Base-by-base conservation (phyloP, 2,113 vertebrate species). In the Oncorhynchus gorbuscha region DNA sequence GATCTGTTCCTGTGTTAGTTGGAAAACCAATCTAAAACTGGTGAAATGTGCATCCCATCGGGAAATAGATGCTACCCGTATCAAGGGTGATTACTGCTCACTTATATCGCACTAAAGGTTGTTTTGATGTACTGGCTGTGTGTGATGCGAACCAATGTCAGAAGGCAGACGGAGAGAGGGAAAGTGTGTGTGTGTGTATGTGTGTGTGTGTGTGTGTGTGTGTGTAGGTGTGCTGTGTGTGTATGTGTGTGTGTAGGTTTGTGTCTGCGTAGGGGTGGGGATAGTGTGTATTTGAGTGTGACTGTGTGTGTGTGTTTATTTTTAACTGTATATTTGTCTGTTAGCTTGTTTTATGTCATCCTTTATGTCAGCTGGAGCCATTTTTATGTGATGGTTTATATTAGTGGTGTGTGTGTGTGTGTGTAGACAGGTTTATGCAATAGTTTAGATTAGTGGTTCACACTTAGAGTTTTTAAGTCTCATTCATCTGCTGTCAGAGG, bases 1-100 rank as follows among this genome's bases (percentile, higher is more conserved):
- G 93, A 92, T 92, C 90, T 90, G 30, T 78, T 82, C 79, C 84
- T 83, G 79, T 26, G 71, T 76, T 35, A 64, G 78, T 81, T 73
- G 65, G 76, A 83, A 61, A 85, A 86, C 86, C 76, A 84, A 67
- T 62, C 71, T 77, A 86, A 82, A 74, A 58, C 76, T 5, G 45
- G 74, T 71, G 74, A 67, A 80, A 75, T 59, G 81, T 4, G 45
- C 71, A 16, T 82, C 79, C 81, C 67, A 73, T 32, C 14, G 77
- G 85, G 82, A 82, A 81, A 77, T 58, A 69, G 69, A 85, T 79
- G 8, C 20, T 20, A 64, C 74, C 51, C 71, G 72, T 81, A 83
- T 81, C 75, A 72, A 49, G 74, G 76, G 81, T 69, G 66, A 84
- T 83, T 77, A 81, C 79, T 71, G 35, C 77, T 72, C 62, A 69